phyloP scores from a whole-genome alignment of 2,113 vertebrate genomes.

The Hippolais icterina region DNA sequence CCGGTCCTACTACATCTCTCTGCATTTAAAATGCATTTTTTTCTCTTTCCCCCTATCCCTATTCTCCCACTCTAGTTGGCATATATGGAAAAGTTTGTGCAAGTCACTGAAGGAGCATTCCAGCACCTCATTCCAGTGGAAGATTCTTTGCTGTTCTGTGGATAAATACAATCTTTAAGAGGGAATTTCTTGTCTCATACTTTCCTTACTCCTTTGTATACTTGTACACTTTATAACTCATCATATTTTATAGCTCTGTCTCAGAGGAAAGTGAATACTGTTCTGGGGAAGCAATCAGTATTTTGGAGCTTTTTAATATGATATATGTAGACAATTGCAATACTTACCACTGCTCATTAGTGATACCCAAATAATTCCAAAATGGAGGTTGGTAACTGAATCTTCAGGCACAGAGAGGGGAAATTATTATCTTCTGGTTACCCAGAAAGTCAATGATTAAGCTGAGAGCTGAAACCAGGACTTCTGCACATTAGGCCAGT shows the following conservation, averaged over 20 bases:
- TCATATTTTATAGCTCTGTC: neutral
- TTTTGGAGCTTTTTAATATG: neutral
- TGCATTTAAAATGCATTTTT: neutral
- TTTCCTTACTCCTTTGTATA: neutral
- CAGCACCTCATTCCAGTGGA: neutral
- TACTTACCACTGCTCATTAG: neutral
- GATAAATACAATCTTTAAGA: neutral
- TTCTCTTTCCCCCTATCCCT: neutral
- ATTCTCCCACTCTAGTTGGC: neutral
- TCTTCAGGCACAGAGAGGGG: neutral
- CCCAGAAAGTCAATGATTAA: slow-evolving; percentile 55
- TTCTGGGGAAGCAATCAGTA: neutral
- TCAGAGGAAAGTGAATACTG: neutral
- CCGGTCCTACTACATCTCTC: neutral
- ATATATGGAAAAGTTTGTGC: neutral
- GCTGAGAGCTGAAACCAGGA: slow-evolving; percentile 16
- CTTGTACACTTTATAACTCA: neutral
- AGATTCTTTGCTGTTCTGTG: neutral
- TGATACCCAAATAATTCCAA: neutral
- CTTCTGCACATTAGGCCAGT: slow-evolving; percentile 36
- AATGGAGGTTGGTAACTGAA: neutral
- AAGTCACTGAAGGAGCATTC: neutral
- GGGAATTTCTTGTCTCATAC: neutral
- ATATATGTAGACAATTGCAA: neutral
- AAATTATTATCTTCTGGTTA: slow-evolving; percentile 39